A percentile compares a stretch with the other conserved stretches of the same genome.
Conservation (phyloP, 2,888 invertebrate genomes). For the Noctua comes region DNA sequence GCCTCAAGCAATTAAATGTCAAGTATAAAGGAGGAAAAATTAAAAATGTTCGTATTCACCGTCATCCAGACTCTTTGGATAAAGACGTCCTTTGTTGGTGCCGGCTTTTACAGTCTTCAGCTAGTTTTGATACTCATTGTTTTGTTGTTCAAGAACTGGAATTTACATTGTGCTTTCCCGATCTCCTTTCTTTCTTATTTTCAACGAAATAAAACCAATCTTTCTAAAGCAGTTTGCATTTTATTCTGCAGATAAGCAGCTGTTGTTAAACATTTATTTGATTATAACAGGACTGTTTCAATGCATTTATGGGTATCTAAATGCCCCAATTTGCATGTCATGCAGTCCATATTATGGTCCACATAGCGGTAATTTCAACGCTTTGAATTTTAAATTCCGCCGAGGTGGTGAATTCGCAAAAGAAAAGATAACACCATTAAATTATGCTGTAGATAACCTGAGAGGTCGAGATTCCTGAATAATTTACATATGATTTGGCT, state of each 20-base stretch:
- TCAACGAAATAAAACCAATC: constrained; percentile 21
- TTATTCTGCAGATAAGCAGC: constrained; percentile 19
- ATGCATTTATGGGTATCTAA: constrained; percentile 25
- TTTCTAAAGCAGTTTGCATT: constrained; percentile 17
- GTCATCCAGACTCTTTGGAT: constrained; percentile 6
- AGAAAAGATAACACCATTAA: constrained; percentile 50
- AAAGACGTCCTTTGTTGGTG: constrained; percentile 22
- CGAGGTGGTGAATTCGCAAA: constrained; percentile 50
- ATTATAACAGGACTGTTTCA: neutral
- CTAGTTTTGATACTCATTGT: constrained; percentile 40
- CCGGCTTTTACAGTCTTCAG: constrained; percentile 9
- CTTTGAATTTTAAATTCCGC: constrained; percentile 55
- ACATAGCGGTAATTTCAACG: constrained; percentile 30
- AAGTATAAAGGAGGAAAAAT: constrained; percentile 21
- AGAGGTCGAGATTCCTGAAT: constrained; percentile 61
- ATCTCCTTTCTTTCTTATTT: constrained; percentile 19
- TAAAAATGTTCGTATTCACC: constrained; percentile 26
- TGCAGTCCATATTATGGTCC: constrained; percentile 11
- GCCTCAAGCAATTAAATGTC: constrained; percentile 47
- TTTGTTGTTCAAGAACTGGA: constrained; percentile 25
- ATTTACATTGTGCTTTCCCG: constrained; percentile 16
- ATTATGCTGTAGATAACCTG: constrained; percentile 52
- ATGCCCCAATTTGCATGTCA: constrained; percentile 18
- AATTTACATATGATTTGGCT: constrained; percentile 62
- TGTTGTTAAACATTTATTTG: constrained; percentile 32